Percentiles rank a stretch among this genome's conserved stretches.
phyloP scores from a whole-genome alignment of 2,113 vertebrate species.

The Suricata suricatta region DNA sequence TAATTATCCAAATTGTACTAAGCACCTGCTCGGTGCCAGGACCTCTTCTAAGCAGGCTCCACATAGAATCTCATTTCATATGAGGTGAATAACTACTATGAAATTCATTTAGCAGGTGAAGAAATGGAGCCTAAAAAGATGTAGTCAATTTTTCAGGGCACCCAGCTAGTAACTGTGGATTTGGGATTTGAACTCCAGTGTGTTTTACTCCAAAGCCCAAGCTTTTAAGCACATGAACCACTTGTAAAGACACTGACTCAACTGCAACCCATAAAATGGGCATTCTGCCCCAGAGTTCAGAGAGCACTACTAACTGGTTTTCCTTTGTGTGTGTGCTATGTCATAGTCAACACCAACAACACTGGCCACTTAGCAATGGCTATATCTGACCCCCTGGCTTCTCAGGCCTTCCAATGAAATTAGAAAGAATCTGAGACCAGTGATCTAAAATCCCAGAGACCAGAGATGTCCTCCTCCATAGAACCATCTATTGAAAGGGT shows the following conservation, averaged over 20 bases:
- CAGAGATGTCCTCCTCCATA: neutral
- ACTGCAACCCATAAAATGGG: neutral
- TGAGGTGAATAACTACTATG: neutral
- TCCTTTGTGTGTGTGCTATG: neutral
- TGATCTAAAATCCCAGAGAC: neutral
- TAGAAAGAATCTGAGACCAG: neutral
- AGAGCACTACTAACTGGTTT: neutral
- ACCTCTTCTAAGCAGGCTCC: neutral
- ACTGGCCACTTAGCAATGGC: neutral
- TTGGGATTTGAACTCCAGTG: neutral
- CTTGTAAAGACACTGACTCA: neutral
- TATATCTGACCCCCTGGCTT: neutral
- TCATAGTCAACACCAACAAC: neutral
- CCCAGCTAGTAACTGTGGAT: neutral
- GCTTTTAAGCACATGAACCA: neutral
- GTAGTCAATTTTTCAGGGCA: neutral
- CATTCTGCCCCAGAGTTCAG: neutral
- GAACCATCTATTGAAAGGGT: conserved; percentile 23
- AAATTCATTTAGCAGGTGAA: neutral
- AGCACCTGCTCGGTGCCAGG: neutral
- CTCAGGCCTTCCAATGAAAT: neutral
- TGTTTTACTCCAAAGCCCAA: neutral
- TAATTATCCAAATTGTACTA: neutral
- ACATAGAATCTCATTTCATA: neutral
- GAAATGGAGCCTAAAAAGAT: neutral